Percentiles rank a stretch among this genome's conserved stretches.
Evolutionary conservation across 1,140 invertebrate species (phyloP).

Genomic region (Maconellicoccus hirsutus): DNA sequence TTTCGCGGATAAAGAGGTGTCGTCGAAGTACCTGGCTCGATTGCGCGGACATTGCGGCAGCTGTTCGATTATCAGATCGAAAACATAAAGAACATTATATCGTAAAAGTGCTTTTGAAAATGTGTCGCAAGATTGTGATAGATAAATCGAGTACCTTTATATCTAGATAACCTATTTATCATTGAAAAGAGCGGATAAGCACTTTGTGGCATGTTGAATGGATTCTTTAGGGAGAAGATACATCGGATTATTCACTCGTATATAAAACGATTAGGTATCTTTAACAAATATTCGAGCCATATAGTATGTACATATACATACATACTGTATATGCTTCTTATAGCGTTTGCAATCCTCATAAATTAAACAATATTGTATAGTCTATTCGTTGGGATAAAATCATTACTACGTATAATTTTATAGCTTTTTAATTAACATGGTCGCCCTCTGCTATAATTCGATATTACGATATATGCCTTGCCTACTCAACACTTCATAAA

Average conservation of each 20-base stretch:
- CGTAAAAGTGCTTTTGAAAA: neutral
- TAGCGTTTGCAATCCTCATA: neutral
- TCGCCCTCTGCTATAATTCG: no score
- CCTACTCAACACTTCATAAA: no score
- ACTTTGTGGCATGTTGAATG: neutral
- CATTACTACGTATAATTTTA: neutral
- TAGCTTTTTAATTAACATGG: neutral
- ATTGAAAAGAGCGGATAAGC: neutral
- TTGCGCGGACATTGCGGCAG: neutral
- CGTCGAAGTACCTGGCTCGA: neutral
- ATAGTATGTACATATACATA: no score
- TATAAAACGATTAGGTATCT: neutral
- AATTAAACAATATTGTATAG: neutral
- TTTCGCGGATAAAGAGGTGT: neutral
- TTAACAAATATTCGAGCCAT: neutral
- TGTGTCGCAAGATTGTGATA: conserved; percentile 7
- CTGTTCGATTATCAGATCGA: neutral
- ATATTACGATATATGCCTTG: no score
- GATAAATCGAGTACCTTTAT: conserved; percentile 5
- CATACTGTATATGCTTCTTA: no score
- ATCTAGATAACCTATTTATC: conserved; percentile 9
- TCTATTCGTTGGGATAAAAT: neutral
- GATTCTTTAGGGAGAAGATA: neutral
- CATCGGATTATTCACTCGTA: neutral
- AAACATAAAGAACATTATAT: neutral